Percentiles rank a stretch among this genome's conserved stretches.
These are phyloP conservation scores for Penaeus japonicus DNA, from an alignment of 1,140 invertebrate species.

Conservation along the genomic window DNA sequence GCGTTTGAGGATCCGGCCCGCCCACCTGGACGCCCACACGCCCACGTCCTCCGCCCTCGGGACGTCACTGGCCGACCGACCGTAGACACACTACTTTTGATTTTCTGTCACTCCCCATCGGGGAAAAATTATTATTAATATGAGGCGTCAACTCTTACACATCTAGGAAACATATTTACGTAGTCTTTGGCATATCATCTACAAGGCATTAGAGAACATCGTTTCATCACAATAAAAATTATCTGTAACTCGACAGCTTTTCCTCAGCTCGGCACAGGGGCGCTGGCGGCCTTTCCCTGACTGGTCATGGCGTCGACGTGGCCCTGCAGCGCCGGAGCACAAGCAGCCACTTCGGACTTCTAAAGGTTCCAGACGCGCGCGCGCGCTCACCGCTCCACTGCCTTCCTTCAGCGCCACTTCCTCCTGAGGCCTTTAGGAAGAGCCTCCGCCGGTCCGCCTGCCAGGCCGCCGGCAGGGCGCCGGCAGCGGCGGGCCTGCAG, in stretches of 20 bases:
- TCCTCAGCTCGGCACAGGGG: too few relatives aligned
- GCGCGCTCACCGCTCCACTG: too few relatives aligned
- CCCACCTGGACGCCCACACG: neutral
- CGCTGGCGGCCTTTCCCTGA: too few relatives aligned
- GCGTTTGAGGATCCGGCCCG: neutral
- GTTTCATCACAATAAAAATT: conserved; percentile 43
- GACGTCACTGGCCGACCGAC: neutral
- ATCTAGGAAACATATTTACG: conserved; percentile 54
- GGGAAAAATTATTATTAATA: conserved; percentile 51
- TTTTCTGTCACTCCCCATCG: conserved; percentile 49
- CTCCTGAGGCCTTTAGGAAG: too few relatives aligned
- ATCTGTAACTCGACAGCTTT: too few relatives aligned
- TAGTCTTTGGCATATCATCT: conserved; percentile 57
- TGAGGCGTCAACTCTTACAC: conserved; percentile 49
- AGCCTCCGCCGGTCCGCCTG: too few relatives aligned
- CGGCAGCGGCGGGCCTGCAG: neutral
- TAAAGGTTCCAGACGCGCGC: too few relatives aligned
- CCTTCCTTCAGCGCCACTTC: too few relatives aligned
- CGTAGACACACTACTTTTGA: conserved; percentile 47
- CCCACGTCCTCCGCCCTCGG: neutral
- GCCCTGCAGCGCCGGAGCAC: too few relatives aligned
- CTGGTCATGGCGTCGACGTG: too few relatives aligned
- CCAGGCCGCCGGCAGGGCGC: too few relatives aligned
- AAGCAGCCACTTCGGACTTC: too few relatives aligned
- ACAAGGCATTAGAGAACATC: conserved; percentile 54